Base-by-base conservation (phyloP, 2,888 invertebrate genomes). In the Perizoma affinitatum region DNA sequence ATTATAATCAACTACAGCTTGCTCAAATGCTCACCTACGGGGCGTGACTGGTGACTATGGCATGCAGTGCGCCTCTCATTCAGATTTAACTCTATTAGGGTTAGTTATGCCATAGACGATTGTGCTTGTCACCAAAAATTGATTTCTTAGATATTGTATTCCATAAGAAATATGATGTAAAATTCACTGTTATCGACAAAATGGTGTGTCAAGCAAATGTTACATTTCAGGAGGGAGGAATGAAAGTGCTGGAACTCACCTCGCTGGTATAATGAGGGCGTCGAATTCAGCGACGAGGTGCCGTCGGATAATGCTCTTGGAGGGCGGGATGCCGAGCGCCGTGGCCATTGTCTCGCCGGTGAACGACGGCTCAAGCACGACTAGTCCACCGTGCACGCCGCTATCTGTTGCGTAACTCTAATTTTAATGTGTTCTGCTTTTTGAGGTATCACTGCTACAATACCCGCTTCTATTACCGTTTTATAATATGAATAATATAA, bases 331-430 rank as follows among this genome's bases (percentile, higher is more conserved):
- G 56, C 97, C 98, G 66, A 98, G 93, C 0, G 98, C 97, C 6
- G 97, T 97, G 50, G 98, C 98, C 96, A 98, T 97, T 47, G 98
- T 97, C 86, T 98, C 98, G 38, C 98, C 97, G 58, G 96, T 97
- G 88, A 98, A 98, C 9, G 97, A 97, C 10, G 98, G 97, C 82
- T 98, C 98, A 76, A 98, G 88, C 10, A 98, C 98, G 54, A 98
- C 97, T 67, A 98, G 91, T 8, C 98, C 98, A 63, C 98, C 98
- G 82, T 98, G 98, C 6, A 98, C 97, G 72, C 98, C 98, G 80
- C 97, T 98, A 87, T 98, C 98, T 96, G 90, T 35, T 46, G 35
- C 34, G 22, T n/a, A 5, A 5, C 7, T 9, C 5, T 3, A 42
- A 8, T 44, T 22, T 22, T 22, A 44, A 42, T 42, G 42, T 10